Evolutionary conservation across 1,140 invertebrate genomes (phyloP).

Genomic region (Acromyrmex charruanus): DNA sequence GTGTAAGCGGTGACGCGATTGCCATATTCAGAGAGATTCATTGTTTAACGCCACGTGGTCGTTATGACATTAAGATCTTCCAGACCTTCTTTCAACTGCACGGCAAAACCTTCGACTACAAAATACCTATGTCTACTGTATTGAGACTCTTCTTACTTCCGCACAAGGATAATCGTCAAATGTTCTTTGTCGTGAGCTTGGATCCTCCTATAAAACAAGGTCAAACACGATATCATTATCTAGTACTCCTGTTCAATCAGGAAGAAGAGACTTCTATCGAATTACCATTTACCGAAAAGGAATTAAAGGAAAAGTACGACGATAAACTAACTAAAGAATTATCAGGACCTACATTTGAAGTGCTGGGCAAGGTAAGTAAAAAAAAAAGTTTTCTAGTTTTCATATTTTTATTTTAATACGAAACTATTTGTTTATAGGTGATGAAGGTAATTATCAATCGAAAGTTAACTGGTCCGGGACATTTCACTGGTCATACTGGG

Average conservation of each 20-base stretch:
- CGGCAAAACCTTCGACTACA: slow-evolving; percentile 99
- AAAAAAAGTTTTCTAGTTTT: background rate
- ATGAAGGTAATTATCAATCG: slow-evolving; percentile 98
- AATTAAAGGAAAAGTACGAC: slow-evolving; percentile 97
- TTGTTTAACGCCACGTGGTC: slow-evolving; percentile 99
- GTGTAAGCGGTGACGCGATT: slow-evolving; percentile 98
- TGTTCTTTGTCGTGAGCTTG: slow-evolving; percentile 99
- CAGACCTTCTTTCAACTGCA: slow-evolving; percentile 99
- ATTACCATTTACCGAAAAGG: slow-evolving; percentile 96
- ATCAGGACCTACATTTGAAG: slow-evolving; percentile 97
- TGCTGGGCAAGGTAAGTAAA: slow-evolving; percentile 93
- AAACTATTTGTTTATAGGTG: slow-evolving; percentile 36
- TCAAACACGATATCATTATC: slow-evolving; percentile 98
- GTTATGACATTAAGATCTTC: slow-evolving; percentile 99
- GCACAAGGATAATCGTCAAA: slow-evolving; percentile 99
- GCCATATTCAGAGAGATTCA: slow-evolving; percentile 98
- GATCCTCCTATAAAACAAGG: slow-evolving; percentile 99
- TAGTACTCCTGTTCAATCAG: slow-evolving; percentile 97
- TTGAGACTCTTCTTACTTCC: slow-evolving; percentile 97
- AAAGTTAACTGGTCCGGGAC: slow-evolving; percentile 97
- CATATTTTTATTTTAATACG: background rate
- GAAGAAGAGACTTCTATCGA: slow-evolving; percentile 98
- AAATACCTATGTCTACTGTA: slow-evolving; percentile 99
- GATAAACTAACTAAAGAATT: slow-evolving; percentile 97
- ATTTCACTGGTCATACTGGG: slow-evolving; percentile 95